Evolutionary conservation across 2,797 vertebrate species (phyloP).

Genomic region (Aphelocoma californica): DNA sequence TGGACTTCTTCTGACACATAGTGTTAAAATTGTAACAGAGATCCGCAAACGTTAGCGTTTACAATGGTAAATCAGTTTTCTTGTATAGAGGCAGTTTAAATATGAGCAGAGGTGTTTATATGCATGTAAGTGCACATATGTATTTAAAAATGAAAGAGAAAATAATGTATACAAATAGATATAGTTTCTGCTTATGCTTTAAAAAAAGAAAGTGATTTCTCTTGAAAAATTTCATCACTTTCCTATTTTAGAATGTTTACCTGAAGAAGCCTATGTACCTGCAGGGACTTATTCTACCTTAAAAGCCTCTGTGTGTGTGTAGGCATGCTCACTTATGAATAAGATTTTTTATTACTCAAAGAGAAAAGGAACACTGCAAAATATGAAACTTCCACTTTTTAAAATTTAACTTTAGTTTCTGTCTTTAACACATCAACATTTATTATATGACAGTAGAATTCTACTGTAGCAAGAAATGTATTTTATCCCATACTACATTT

Average conservation of each 20-base stretch:
- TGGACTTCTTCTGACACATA: not conserved
- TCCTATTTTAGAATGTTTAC: not conserved
- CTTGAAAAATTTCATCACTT: not conserved
- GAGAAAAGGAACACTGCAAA: not conserved
- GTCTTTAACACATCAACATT: not conserved
- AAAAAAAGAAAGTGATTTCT: not conserved
- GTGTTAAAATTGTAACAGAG: not conserved
- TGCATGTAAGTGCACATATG: not conserved
- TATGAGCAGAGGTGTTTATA: not conserved
- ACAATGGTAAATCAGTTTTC: not conserved
- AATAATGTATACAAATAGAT: not conserved
- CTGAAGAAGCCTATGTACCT: not conserved
- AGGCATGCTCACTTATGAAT: not conserved
- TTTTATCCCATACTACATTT: not conserved
- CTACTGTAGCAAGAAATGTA: not conserved
- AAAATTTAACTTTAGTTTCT: not conserved
- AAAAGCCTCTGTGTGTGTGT: not conserved
- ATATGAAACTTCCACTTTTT: not conserved
- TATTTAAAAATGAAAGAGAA: not conserved
- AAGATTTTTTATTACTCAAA: not conserved
- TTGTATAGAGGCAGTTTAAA: not conserved
- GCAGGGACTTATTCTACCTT: not conserved
- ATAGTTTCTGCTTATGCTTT: not conserved
- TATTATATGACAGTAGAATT: not conserved
- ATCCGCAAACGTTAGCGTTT: not conserved